phyloP scores from a whole-genome alignment of 2,797 vertebrate genomes.

The Ataeniobius toweri region DNA sequence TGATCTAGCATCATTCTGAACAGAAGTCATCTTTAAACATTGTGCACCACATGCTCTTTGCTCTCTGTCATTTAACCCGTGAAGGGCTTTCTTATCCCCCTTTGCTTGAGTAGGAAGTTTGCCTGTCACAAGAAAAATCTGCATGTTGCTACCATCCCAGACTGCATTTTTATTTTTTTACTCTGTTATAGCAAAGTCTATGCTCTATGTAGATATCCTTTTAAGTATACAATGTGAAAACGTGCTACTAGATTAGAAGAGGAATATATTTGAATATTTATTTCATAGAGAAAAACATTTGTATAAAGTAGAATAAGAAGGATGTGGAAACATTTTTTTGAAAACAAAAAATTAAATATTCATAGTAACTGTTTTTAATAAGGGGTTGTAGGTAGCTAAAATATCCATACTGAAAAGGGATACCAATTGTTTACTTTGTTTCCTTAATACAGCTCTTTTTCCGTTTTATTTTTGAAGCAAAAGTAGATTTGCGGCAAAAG shows the following conservation, averaged over 20 bases:
- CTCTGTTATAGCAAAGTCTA: neutral
- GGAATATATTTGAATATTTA: neutral
- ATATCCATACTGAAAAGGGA: neutral
- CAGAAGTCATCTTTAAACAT: constrained; percentile 73
- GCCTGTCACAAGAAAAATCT: neutral
- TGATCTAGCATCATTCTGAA: constrained; percentile 64
- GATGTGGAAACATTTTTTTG: neutral
- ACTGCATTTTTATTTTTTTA: neutral
- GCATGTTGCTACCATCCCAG: neutral
- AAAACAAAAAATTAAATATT: neutral
- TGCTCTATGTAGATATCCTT: neutral
- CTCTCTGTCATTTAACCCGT: constrained; percentile 53
- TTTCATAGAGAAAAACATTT: neutral
- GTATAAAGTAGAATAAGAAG: neutral
- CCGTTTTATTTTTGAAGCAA: constrained; percentile 25
- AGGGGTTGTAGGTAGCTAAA: neutral
- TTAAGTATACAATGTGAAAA: neutral
- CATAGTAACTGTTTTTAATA: neutral
- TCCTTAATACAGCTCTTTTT: constrained; percentile 34
- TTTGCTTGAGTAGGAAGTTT: neutral
- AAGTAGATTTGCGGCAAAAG: constrained; percentile 23
- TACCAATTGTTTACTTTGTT: constrained; percentile 23
- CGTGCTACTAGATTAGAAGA: neutral
- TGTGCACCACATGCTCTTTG: constrained; percentile 33
- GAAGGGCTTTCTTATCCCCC: constrained; percentile 9